phyloP scores from a whole-genome alignment of 2,113 vertebrate genomes.

The Verasper variegatus region DNA sequence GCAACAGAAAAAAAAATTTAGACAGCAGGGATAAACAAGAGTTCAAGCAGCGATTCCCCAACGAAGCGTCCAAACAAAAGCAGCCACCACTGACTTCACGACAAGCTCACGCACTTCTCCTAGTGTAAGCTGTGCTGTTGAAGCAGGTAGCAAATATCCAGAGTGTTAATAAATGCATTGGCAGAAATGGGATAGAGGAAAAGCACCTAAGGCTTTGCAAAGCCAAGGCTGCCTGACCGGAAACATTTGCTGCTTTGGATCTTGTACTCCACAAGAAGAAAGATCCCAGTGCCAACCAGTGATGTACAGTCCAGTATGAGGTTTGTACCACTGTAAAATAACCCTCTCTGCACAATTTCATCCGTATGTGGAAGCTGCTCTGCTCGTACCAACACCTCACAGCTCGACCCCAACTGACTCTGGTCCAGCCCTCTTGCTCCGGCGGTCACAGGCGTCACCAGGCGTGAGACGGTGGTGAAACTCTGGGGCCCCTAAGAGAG shows the following conservation, averaged over 20 bases:
- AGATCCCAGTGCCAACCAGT: constrained; percentile 59
- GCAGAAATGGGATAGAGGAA: constrained; percentile 76
- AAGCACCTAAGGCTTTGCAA: constrained; percentile 86
- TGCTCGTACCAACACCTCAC: constrained; percentile 58
- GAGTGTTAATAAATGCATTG: constrained; percentile 76
- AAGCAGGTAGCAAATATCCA: constrained; percentile 76
- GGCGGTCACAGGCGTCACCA: constrained; percentile 70
- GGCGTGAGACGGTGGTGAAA: constrained; percentile 63
- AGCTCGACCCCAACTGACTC: constrained; percentile 54
- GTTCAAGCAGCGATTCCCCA: constrained; percentile 66
- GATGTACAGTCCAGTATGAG: constrained; percentile 49
- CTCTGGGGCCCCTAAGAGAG: constrained; percentile 55
- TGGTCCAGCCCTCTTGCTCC: constrained; percentile 70
- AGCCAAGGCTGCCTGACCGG: constrained; percentile 86
- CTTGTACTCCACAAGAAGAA: constrained; percentile 69
- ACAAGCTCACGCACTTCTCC: constrained; percentile 57
- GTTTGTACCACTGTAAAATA: constrained; percentile 56
- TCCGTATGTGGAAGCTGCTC: constrained; percentile 50
- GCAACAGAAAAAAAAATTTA: constrained; percentile 62
- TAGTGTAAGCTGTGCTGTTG: constrained; percentile 61
- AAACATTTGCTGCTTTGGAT: constrained; percentile 82
- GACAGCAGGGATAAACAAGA: constrained; percentile 53
- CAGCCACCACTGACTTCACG: constrained; percentile 53
- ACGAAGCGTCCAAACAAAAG: constrained; percentile 69
- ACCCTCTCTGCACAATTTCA: constrained; percentile 61